These are phyloP conservation scores for Aphyosemion australe DNA, from an alignment of 2,113 vertebrate species.

Conservation along the genomic window DNA sequence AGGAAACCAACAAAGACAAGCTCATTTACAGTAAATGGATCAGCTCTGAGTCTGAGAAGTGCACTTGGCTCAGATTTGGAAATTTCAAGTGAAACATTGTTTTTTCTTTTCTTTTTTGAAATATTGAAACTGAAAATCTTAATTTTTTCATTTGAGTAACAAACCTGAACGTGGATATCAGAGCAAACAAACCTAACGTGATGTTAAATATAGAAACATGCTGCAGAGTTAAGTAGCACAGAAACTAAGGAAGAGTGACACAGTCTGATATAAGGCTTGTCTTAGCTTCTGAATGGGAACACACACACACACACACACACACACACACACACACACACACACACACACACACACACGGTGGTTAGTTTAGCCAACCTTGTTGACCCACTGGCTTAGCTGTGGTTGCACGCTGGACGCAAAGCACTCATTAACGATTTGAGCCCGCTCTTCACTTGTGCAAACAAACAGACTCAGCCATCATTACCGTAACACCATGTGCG, in stretches of 20 bases:
- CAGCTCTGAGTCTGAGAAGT: constrained; percentile 73
- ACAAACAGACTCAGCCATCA: constrained; percentile 73
- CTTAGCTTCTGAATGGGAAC: neutral
- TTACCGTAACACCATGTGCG: constrained; percentile 70
- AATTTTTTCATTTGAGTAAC: constrained; percentile 44
- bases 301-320: constrained; percentile 26
- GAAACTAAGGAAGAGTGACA: no score
- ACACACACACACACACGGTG: constrained; percentile 43
- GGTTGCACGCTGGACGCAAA: constrained; percentile 77
- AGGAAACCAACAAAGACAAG: constrained; percentile 78
- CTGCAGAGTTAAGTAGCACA: constrained; percentile 39
- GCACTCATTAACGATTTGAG: constrained; percentile 78
- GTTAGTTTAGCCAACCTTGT: constrained; percentile 74
- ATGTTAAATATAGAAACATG: constrained; percentile 58
- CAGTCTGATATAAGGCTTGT: constrained; percentile 24
- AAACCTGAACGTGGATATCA: constrained; percentile 42
- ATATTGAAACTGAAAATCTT: constrained; percentile 53
- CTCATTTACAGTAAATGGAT: constrained; percentile 80
- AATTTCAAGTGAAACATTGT: constrained; percentile 62
- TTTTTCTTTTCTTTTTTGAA: constrained; percentile 43
- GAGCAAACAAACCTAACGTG: constrained; percentile 43
- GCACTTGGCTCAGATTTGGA: constrained; percentile 75
- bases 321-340: constrained; percentile 31
- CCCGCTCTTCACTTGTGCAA: constrained; percentile 74
- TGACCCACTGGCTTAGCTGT: constrained; percentile 78